Evolutionary conservation across 2,797 vertebrate genomes (phyloP).

Genomic region (Propithecus deckenii): DNA sequence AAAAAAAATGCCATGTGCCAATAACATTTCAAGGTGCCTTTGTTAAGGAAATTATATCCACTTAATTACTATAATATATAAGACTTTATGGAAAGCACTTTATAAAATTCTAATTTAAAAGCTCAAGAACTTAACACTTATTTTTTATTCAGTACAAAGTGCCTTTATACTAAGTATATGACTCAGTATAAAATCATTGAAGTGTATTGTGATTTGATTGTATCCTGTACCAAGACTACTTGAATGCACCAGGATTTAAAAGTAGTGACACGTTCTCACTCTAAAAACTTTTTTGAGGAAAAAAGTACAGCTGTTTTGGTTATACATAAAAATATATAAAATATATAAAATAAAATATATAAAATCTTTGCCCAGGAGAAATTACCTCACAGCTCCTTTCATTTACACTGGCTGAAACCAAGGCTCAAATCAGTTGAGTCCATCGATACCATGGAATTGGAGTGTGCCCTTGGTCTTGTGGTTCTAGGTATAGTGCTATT

Average conservation of each 20-base stretch:
- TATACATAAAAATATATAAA: neutral
- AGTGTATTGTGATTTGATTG: slow-evolving; percentile 44
- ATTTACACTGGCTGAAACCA: neutral
- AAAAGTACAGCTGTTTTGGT: neutral
- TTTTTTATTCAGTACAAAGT: slow-evolving; percentile 69
- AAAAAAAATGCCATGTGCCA: slow-evolving; percentile 56
- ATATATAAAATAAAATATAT: neutral
- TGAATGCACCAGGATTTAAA: slow-evolving; percentile 58
- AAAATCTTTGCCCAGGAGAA: slow-evolving; percentile 4
- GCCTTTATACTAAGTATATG: slow-evolving; percentile 62
- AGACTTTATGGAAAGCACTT: slow-evolving; percentile 77
- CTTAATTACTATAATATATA: slow-evolving; percentile 63
- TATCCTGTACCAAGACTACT: slow-evolving; percentile 49
- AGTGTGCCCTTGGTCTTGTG: neutral
- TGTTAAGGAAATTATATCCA: slow-evolving; percentile 62
- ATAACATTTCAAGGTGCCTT: slow-evolving; percentile 69
- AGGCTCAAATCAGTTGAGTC: neutral
- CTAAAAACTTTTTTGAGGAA: slow-evolving; percentile 55
- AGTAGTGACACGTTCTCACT: slow-evolving; percentile 59
- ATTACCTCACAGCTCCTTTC: neutral
- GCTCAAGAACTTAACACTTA: slow-evolving; percentile 69
- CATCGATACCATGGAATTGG: neutral
- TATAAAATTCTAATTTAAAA: slow-evolving; percentile 79
- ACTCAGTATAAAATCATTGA: slow-evolving; percentile 60
- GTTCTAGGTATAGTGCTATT: neutral